Base-by-base conservation (phyloP, 2,113 vertebrate genomes). In the Serilophus lunatus region DNA sequence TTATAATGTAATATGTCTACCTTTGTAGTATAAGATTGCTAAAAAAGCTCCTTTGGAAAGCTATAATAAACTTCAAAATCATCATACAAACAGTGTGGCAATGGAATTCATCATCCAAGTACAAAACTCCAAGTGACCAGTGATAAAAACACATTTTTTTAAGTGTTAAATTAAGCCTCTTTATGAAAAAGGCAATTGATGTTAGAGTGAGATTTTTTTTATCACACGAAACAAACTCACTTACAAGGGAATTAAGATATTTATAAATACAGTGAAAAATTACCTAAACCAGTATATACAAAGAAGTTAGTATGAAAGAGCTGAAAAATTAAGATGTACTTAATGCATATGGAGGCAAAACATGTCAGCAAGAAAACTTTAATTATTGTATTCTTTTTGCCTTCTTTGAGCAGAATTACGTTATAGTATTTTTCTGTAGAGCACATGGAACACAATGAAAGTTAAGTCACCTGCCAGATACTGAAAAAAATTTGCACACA, bases 371-470 rank as follows among this genome's bases (percentile, higher is more conserved):
- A 72, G 18, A 60, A 64, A 79, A 76, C 38, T 77, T 89, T 44
- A 7, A 85, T 59, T 38, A 70, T 56, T 91, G n/a, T 83, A 72
- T 65, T 92, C 59, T 81, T 66, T 92, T 64, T 82, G 63, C 38
- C 33, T 53, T 71, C 60, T 80, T 86, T 56, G 75, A 95, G 59
- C 44, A 88, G 59, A 95, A 93, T 44, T 88, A 94, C 93, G 74
- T 92, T 95, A 93, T 1, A 85, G 57, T 19, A 18, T 4, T 66
- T 33, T 71, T 96, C 85, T 95, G 78, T 63, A 66, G 64, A 94
- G n/a, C 88, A 96, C 42, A 91, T 66, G 65, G 78, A 60, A 96
- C 50, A 56, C 77, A 96, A 95, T 7, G 81, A 85, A 51, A 40
- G 19, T n/a, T 90, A 56, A 86, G 59, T 44, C 69, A 92, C 42